Evolutionary conservation across 2,113 vertebrate species (phyloP).

Genomic region (Coptodon bakossiorum): DNA sequence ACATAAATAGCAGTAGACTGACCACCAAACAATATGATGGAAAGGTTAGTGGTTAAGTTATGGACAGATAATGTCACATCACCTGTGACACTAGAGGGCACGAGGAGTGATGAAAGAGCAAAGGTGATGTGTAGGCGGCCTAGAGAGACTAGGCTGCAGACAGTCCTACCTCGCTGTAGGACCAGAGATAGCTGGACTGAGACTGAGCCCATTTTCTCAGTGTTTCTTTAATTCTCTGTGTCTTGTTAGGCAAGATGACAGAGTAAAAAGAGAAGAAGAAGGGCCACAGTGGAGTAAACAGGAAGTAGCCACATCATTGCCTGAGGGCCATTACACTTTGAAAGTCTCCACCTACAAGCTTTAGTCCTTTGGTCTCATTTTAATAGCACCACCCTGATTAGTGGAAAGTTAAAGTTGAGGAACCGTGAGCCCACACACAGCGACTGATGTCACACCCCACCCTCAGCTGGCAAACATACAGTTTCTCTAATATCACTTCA

Average conservation of each 20-base stretch:
- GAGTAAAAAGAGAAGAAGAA: constrained; percentile 42
- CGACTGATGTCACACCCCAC: background rate
- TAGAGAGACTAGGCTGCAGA: background rate
- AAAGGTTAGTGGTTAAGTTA: background rate
- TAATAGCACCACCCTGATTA: constrained; percentile 15
- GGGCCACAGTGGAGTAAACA: constrained; percentile 56
- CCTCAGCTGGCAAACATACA: background rate
- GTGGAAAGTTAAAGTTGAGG: constrained; percentile 21
- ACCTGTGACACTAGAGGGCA: background rate
- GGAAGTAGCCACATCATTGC: constrained; percentile 55
- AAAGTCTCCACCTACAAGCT: constrained; percentile 54
- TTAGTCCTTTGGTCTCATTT: constrained; percentile 33
- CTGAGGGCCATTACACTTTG: constrained; percentile 28
- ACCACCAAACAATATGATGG: background rate
- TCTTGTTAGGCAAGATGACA: constrained; percentile 31
- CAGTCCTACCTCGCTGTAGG: background rate
- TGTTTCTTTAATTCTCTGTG: constrained; percentile 45
- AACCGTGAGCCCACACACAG: constrained; percentile 40
- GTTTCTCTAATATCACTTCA: background rate
- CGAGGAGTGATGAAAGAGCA: background rate
- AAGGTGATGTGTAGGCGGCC: constrained; percentile 15
- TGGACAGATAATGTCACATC: background rate
- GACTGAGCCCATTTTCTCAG: background rate
- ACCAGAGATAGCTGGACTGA: background rate
- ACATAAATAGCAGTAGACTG: background rate